These are phyloP conservation scores for Catagonus wagneri DNA, from an alignment of 2,113 vertebrate genomes.

Conservation along the genomic window DNA sequence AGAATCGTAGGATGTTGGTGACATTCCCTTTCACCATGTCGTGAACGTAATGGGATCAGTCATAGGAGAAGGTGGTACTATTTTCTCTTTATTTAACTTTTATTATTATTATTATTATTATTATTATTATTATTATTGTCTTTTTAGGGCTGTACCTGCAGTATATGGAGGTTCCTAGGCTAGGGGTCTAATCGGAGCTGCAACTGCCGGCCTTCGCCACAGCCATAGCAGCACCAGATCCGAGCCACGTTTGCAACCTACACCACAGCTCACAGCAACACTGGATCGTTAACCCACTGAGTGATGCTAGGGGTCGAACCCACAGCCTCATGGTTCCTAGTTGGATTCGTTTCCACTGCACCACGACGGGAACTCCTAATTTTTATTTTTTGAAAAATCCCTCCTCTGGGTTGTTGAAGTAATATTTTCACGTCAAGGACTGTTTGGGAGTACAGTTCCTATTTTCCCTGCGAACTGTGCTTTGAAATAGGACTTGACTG, in stretches of 20 bases:
- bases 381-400: slow-evolving; percentile 94
- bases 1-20: slow-evolving; percentile 98
- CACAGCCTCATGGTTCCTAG: too few relatives aligned
- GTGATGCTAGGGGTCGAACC: too few relatives aligned
- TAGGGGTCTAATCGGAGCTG: too few relatives aligned
- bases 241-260: too few relatives aligned
- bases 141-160: too few relatives aligned
- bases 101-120: slow-evolving; percentile 91
- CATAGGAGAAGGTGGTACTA: background rate
- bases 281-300: too few relatives aligned
- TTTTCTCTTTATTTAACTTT: slow-evolving; percentile 85
- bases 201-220: too few relatives aligned
- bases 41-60: slow-evolving; percentile 95
- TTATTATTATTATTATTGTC: slow-evolving; percentile 92
- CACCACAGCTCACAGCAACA: too few relatives aligned
- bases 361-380: too few relatives aligned
- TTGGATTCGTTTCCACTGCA: too few relatives aligned
- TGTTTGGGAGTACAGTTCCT: slow-evolving; percentile 96
- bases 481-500: slow-evolving; percentile 95
- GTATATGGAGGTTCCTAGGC: too few relatives aligned
- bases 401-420: slow-evolving; percentile 95
- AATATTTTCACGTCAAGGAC: slow-evolving; percentile 95
- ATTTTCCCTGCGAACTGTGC: slow-evolving; percentile 94
- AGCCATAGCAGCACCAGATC: too few relatives aligned
- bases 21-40: slow-evolving; percentile 99